Evolutionary conservation across 2,797 vertebrate genomes (phyloP).

Genomic region (Neosilurus hyrtlii): DNA sequence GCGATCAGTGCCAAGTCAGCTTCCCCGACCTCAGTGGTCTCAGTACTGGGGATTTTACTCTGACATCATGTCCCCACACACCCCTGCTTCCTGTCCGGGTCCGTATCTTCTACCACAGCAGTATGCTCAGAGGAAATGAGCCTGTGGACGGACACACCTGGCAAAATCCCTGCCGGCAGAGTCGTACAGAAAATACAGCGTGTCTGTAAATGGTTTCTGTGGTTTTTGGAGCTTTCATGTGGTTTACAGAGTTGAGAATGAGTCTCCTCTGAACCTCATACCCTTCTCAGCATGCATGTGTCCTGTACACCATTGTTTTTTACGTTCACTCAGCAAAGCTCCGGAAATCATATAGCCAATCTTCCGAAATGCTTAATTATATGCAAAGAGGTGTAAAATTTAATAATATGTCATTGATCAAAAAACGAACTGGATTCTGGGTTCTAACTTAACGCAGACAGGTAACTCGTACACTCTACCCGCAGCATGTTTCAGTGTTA

Average conservation of each 20-base stretch:
- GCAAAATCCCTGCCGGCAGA: neutral
- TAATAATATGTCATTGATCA: no score
- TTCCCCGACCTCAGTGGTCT: neutral
- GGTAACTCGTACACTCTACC: no score
- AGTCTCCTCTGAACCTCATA: neutral
- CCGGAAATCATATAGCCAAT: no score
- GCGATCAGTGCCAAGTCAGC: neutral
- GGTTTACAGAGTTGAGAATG: slow-evolving; percentile 7
- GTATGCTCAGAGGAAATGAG: slow-evolving; percentile 23
- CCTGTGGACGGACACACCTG: slow-evolving; percentile 48
- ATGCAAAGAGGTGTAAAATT: no score
- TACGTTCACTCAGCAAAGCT: neutral
- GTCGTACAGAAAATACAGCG: slow-evolving; percentile 8
- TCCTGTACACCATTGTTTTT: neutral
- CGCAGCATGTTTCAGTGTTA: no score
- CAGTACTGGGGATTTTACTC: slow-evolving; percentile 23
- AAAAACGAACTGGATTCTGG: no score
- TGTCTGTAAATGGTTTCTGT: neutral
- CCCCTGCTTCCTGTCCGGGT: slow-evolving; percentile 30
- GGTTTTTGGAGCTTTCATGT: slow-evolving; percentile 7
- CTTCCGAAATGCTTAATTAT: no score
- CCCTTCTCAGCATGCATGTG: neutral
- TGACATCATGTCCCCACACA: slow-evolving; percentile 28
- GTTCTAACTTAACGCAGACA: no score
- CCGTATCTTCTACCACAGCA: slow-evolving; percentile 38